These are phyloP conservation scores for Orcinus orca DNA, from an alignment of 2,113 vertebrate species.

Conservation along the genomic window DNA sequence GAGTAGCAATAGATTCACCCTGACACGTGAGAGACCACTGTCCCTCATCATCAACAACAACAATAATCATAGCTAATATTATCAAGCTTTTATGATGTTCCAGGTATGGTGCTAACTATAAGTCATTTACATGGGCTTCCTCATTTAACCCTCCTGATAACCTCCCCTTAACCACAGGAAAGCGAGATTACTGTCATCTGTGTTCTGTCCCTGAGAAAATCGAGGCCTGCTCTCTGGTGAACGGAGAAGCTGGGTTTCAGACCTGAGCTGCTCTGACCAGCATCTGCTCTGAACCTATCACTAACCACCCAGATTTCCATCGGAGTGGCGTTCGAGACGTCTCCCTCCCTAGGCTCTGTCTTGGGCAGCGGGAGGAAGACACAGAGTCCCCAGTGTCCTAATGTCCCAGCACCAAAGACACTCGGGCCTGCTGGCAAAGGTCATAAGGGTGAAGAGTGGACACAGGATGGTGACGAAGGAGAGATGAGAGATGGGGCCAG, in stretches of 20 bases:
- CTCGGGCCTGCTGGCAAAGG: background rate
- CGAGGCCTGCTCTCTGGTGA: fast-evolving
- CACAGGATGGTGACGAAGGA: background rate
- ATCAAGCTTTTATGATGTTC: background rate
- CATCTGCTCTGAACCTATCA: fast-evolving
- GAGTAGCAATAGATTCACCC: background rate
- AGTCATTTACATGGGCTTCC: background rate
- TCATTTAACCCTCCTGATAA: background rate
- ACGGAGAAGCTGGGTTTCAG: background rate
- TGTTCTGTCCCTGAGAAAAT: background rate
- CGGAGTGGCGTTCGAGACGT: background rate
- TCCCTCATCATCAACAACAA: background rate
- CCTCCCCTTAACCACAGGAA: background rate
- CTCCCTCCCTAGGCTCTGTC: background rate
- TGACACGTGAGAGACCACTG: background rate
- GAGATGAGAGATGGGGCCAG: background rate
- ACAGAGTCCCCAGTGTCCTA: fast-evolving
- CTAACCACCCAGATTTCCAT: background rate
- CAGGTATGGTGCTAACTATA: background rate
- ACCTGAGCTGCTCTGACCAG: no score
- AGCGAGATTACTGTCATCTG: background rate
- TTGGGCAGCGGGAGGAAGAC: background rate
- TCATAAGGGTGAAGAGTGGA: background rate
- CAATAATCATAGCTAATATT: background rate
- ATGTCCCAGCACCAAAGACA: background rate